These are phyloP conservation scores for Boloria selene DNA, from an alignment of 2,888 invertebrate species.

Conservation along the genomic window DNA sequence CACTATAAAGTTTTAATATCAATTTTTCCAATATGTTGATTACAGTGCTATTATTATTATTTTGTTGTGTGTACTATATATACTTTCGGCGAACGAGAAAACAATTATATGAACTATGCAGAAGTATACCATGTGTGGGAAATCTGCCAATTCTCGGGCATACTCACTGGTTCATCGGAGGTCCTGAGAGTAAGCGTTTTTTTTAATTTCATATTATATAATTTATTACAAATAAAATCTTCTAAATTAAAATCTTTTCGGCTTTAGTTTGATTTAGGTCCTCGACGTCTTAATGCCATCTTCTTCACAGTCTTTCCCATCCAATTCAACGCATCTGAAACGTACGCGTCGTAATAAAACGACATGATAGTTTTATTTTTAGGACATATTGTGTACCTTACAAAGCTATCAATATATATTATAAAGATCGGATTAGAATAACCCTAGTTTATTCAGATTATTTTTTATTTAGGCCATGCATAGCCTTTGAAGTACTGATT, in stretches of 20 bases:
- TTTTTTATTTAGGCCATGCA: too few relatives aligned
- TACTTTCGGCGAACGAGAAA: conserved; percentile 56
- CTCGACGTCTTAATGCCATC: too few relatives aligned
- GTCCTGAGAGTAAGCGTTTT: conserved; percentile 62
- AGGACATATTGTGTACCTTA: too few relatives aligned
- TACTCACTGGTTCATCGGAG: conserved; percentile 67
- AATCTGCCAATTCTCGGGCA: conserved; percentile 62
- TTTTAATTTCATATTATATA: not conserved
- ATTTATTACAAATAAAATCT: not conserved
- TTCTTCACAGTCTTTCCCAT: too few relatives aligned
- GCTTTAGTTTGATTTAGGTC: not conserved
- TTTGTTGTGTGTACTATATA: conserved; percentile 54
- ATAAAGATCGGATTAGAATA: too few relatives aligned
- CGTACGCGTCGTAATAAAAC: too few relatives aligned
- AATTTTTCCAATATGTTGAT: conserved; percentile 52
- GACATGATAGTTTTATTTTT: too few relatives aligned
- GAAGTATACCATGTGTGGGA: conserved; percentile 53
- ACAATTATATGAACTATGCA: conserved; percentile 56
- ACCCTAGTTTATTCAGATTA: too few relatives aligned
- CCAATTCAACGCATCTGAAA: too few relatives aligned
- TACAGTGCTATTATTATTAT: conserved; percentile 47
- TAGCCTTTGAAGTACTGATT: too few relatives aligned
- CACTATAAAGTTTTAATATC: not conserved
- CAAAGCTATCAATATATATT: too few relatives aligned
- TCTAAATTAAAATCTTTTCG: not conserved